Base-by-base conservation (phyloP, 2,113 vertebrate genomes). In the Actenoides hombroni region DNA sequence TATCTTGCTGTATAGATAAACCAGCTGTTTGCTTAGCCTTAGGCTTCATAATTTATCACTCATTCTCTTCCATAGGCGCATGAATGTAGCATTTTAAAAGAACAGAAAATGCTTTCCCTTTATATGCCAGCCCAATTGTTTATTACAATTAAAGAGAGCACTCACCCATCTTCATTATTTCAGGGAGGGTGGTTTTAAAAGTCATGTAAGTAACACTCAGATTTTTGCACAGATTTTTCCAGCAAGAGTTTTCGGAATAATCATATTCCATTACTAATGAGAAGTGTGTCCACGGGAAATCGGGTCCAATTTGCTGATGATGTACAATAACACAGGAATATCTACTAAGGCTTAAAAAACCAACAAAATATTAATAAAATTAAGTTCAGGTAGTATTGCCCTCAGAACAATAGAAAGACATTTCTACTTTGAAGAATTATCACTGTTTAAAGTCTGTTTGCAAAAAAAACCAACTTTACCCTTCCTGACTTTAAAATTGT, bases 241-340 rank as follows among this genome's bases (percentile, higher is more conserved):
- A 99, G 23, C 98, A 98, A 11, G 99, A 99, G 40, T 97, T 98
- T 91, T 98, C 98, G 53, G 97, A 96, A 64, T 97, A 98, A 95
- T 99, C 98, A 56, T 98, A 99, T 96, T 99, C 99, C 74, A 99
- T 91, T 79, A 99, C 98, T 79, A 98, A 90, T 46, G 98, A 98
- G 97, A 99, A 99, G 61, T 95, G 82, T 63, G 83, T 92, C 99
- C 99, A 99, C 26, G 99, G 99, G 78, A 99, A 99, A 96, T 98
- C 98, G 8, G 98, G 94, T 63, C 98, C 98, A 59, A 99, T 98
- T 61, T 99, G 97, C 73, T 98, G 98, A 96, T 98, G 98, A 79
- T 97, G 98, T 94, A 98, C 93, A 91, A 99, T 51, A 74, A 98
- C 17, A 87, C 98, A 99, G 88, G 97, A 97, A 78, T 95, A 98